Evolutionary conservation across 2,113 vertebrate species (phyloP).

Genomic region (Micromys minutus): DNA sequence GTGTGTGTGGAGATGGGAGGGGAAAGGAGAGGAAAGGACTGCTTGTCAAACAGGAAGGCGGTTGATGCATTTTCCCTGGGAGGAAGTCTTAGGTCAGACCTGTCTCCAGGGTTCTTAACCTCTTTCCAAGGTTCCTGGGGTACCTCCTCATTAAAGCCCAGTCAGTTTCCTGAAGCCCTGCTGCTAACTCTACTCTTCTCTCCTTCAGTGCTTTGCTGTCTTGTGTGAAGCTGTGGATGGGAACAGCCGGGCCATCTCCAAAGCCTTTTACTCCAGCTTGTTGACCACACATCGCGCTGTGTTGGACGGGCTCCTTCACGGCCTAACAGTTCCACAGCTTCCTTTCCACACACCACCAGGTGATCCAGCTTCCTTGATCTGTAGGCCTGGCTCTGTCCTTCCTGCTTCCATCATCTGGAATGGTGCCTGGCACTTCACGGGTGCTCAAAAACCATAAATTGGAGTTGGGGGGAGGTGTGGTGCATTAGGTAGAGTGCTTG

Average conservation of each 20-base stretch:
- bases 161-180: slow-evolving; percentile 7
- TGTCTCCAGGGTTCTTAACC: background rate
- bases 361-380: slow-evolving; percentile 54
- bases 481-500: background rate
- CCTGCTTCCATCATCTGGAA: background rate
- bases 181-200: background rate
- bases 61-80: background rate
- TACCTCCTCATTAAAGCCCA: background rate
- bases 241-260: slow-evolving; percentile 69
- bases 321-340: slow-evolving; percentile 73
- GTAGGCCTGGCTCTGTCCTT: background rate
- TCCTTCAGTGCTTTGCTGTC: slow-evolving; percentile 82
- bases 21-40: background rate
- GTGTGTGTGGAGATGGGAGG: background rate
- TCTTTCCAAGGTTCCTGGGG: background rate
- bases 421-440: background rate
- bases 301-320: slow-evolving; percentile 80
- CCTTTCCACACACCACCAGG: slow-evolving; percentile 76
- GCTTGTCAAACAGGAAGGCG: background rate
- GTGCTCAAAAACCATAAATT: background rate
- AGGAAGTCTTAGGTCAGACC: background rate
- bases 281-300: slow-evolving; percentile 76
- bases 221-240: slow-evolving; percentile 84
- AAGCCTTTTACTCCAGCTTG: slow-evolving; percentile 82
- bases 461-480: too few relatives aligned